Evolutionary conservation across 2,888 invertebrate species (phyloP).

Genomic region (Pachycephus smyrnensis): DNA sequence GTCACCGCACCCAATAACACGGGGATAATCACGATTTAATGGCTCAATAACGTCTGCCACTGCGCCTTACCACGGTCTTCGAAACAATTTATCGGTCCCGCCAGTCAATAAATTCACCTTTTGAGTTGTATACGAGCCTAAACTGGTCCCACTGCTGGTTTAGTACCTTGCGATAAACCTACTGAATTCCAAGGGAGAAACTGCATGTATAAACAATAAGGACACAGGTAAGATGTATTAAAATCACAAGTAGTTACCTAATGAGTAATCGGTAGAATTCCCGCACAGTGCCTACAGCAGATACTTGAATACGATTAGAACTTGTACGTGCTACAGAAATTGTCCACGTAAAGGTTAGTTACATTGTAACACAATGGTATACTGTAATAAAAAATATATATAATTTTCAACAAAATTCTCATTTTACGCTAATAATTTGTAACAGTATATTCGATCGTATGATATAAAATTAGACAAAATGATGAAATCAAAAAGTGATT

Average conservation of each 20-base stretch:
- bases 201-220: slow-evolving; percentile 10
- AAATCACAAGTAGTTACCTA: background rate
- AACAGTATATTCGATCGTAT: no score
- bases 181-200: slow-evolving; percentile 14
- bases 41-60: slow-evolving; percentile 60
- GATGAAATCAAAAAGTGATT: no score
- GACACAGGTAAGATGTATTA: background rate
- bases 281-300: background rate
- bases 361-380: background rate
- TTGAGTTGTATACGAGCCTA: slow-evolving; percentile 43
- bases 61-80: slow-evolving; percentile 42
- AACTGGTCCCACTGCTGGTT: slow-evolving; percentile 28
- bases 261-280: background rate
- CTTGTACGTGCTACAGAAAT: background rate
- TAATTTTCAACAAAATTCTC: no score
- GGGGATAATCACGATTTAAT: slow-evolving; percentile 62
- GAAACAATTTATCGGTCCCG: slow-evolving; percentile 58
- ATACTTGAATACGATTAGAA: background rate
- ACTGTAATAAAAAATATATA: background rate
- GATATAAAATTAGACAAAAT: no score
- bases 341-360: background rate
- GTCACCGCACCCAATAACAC: slow-evolving; percentile 58
- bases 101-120: slow-evolving; percentile 60
- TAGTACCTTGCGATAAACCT: slow-evolving; percentile 21
- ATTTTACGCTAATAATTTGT: no score